These are phyloP conservation scores for Danaus plexippus DNA, from an alignment of 1,140 invertebrate genomes.

Conservation along the genomic window DNA sequence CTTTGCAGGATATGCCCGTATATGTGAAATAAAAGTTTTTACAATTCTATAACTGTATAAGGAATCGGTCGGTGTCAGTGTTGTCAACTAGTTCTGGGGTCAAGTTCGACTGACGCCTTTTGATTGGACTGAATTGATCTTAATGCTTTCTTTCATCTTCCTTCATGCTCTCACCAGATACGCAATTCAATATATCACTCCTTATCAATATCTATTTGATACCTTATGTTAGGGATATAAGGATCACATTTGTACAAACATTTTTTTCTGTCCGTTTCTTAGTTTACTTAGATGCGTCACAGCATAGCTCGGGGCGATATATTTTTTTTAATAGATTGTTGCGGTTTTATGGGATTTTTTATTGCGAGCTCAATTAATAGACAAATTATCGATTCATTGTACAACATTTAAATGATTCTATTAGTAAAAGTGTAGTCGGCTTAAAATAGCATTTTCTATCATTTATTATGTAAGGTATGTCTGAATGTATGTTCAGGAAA, in stretches of 20 bases:
- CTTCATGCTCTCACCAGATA: constrained; percentile 24
- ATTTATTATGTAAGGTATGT: no score
- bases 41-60: neutral
- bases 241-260: neutral
- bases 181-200: constrained; percentile 7
- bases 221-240: constrained; percentile 8
- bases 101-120: constrained; percentile 42
- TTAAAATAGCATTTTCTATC: no score
- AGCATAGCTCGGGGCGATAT: constrained; percentile 19
- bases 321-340: constrained; percentile 19
- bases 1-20: neutral
- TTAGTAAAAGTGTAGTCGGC: no score
- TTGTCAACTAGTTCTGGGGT: constrained; percentile 22
- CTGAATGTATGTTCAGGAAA: no score
- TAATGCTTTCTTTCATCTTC: constrained; percentile 34
- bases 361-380: no score
- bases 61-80: neutral
- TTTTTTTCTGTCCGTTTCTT: neutral
- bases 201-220: constrained; percentile 2
- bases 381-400: no score
- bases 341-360: constrained; percentile 2
- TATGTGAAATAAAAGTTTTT: constrained; percentile 1
- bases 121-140: constrained; percentile 41
- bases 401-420: no score
- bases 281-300: constrained; percentile 14